Percentiles rank a stretch among this genome's conserved stretches.
phyloP scores from a whole-genome alignment of 2,797 vertebrate species.

The Molossus alvarezi region DNA sequence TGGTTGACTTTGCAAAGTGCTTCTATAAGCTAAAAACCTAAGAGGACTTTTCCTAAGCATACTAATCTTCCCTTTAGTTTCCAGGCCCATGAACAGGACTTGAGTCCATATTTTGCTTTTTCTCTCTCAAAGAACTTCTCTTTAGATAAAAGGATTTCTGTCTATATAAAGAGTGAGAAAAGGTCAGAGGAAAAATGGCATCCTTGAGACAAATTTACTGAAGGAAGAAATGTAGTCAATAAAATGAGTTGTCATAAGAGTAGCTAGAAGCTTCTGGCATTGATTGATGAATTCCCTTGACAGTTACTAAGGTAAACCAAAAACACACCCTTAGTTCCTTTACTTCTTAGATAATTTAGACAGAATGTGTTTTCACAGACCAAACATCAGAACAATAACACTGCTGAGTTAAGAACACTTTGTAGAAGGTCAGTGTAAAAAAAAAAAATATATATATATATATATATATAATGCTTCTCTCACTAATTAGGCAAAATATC shows the following conservation, averaged over 20 bases:
- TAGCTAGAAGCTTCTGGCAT: background rate
- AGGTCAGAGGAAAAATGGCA: background rate
- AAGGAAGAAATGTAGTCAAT: slow-evolving; percentile 25
- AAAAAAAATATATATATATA: background rate
- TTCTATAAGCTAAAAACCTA: slow-evolving; percentile 27
- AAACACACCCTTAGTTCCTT: background rate
- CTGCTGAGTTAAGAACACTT: slow-evolving; percentile 66
- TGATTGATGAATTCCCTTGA: slow-evolving; percentile 62
- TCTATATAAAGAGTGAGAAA: background rate
- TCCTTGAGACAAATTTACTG: slow-evolving; percentile 21
- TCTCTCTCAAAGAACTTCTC: background rate
- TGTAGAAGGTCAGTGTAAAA: slow-evolving; percentile 32
- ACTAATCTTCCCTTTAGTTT: background rate
- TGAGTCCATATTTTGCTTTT: background rate
- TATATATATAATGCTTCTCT: background rate
- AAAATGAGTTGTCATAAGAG: background rate
- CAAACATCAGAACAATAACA: background rate
- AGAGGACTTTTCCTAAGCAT: background rate
- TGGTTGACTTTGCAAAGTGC: slow-evolving; percentile 64
- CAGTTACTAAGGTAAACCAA: slow-evolving; percentile 51
- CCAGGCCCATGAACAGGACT: background rate
- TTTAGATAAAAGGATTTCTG: background rate
- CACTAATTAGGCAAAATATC: slow-evolving; percentile 8
- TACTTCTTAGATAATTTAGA: background rate
- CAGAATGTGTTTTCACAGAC: slow-evolving; percentile 41